These are phyloP conservation scores for Archegozetes longisetosus DNA, from an alignment of 1,140 invertebrate genomes.

Conservation along the genomic window DNA sequence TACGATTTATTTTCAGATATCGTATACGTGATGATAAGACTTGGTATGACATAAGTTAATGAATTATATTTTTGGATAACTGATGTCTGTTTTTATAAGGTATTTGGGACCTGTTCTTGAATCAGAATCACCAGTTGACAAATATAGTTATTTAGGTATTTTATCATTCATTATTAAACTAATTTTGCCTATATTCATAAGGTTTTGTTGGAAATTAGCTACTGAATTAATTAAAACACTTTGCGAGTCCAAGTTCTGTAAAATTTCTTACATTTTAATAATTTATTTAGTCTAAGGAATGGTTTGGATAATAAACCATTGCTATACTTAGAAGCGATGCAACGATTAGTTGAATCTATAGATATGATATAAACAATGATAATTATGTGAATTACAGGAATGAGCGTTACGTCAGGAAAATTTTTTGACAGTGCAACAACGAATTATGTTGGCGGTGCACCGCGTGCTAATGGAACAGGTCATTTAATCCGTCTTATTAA, in stretches of 20 bases:
- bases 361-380: neutral
- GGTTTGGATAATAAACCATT: no score
- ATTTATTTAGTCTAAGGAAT: no score
- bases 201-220: no score
- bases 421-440: conserved; percentile 38
- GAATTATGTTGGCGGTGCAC: conserved; percentile 67
- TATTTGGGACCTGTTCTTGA: conserved; percentile 45
- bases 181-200: no score
- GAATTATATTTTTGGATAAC: neutral
- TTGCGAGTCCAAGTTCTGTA: no score
- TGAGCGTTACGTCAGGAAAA: conserved; percentile 64
- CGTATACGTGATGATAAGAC: conserved; percentile 51
- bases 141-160: conserved; percentile 71
- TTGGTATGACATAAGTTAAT: conserved; percentile 35
- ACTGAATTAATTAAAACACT: no score
- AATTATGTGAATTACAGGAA: conserved; percentile 39
- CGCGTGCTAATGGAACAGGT: conserved; percentile 60
- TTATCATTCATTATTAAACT: neutral
- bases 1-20: conserved; percentile 5
- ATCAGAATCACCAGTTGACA: conserved; percentile 53
- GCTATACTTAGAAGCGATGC: no score
- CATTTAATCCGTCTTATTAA: conserved; percentile 16
- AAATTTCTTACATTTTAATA: no score
- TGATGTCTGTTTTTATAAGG: neutral
- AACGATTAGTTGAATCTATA: neutral